Base-by-base conservation (phyloP, 2,888 invertebrate genomes). In the Leptarthrus brevirostris region DNA sequence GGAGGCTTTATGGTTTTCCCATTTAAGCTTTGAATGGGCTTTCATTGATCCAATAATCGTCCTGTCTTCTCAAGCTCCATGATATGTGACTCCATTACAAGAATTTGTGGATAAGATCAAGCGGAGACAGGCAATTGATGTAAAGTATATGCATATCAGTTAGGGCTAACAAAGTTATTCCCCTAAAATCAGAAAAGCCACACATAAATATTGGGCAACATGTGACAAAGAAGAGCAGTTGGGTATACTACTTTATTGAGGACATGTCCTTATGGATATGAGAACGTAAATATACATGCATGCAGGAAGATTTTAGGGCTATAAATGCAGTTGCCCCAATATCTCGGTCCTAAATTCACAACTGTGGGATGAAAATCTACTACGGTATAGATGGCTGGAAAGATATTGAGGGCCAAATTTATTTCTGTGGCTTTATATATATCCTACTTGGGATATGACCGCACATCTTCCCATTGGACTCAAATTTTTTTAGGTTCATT, bases 141-240 rank as follows among this genome's bases (percentile, higher is more conserved):
- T 58, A 58, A 58, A 30, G 58, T 34, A 58, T 58, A 58, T 58
- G 58, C 20, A 58, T 58, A 58, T 58, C 34, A 58, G 58, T 58
- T 26, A 30, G 58, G 44, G 10, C 58, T 20, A 34, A 18, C 30
- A 14, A 58, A 58, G 18, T 34, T 58, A 58, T 34, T 30, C 58
- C 34, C 58, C 36, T 34, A 58, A 58, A 58, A 34, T 58, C 36
- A 18, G 58, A 36, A 58, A 58, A 58, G 58, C 58, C 58, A 36
- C 58, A 58, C 58, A 58, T 58, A 58, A 58, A 58, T 58, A 58
- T 58, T 58, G 58, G 58, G 58, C 58, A 58, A 58, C 58, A 58
- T 58, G 58, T 58, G 58, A 58, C 58, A 58, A 58, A 30, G 58
- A 26, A 58, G n/a, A 58, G 58, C 58, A 58, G 58, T 58, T 58